Conservation (phyloP, 1,140 invertebrate genomes). For the Drosophila tristis region DNA sequence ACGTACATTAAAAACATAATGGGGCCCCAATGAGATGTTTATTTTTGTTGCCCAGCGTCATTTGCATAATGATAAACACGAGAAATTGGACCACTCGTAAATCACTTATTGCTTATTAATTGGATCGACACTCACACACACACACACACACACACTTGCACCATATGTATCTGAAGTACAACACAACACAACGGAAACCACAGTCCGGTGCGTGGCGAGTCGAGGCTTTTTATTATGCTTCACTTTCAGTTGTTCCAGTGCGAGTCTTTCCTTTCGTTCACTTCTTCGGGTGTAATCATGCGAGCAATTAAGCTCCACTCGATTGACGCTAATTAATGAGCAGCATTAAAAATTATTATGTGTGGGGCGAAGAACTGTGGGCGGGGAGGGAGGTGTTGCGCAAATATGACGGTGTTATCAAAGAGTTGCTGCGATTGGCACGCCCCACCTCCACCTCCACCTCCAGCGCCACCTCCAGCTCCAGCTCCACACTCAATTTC, state of each 20-base stretch:
- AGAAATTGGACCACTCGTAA: slow-evolving; percentile 8
- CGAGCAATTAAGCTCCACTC: slow-evolving; percentile 57
- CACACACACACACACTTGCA: not conserved
- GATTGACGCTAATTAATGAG: slow-evolving; percentile 74
- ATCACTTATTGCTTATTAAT: slow-evolving; percentile 29
- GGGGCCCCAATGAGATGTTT: not conserved
- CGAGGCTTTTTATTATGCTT: too few relatives aligned
- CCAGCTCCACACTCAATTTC: slow-evolving; percentile 40
- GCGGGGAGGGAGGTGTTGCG: not conserved
- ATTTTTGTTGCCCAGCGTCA: not conserved
- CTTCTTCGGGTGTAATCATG: slow-evolving; percentile 54
- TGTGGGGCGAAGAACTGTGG: slow-evolving; percentile 36
- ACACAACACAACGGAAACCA: too few relatives aligned
- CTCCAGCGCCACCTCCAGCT: not conserved
- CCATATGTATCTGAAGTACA: too few relatives aligned
- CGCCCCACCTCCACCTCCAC: slow-evolving; percentile 5
- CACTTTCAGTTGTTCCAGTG: not conserved
- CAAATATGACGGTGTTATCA: slow-evolving; percentile 60
- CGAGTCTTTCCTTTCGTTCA: not conserved
- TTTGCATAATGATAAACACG: not conserved
- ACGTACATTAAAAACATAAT: too few relatives aligned
- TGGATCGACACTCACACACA: not conserved
- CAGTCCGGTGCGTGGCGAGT: too few relatives aligned
- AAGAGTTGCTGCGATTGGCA: slow-evolving; percentile 9
- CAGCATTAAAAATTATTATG: slow-evolving; percentile 77